Evolutionary conservation across 2,888 invertebrate genomes (phyloP), one percentile per base, ranked within the genome.

Genomic region (Allygus modestus): DNA sequence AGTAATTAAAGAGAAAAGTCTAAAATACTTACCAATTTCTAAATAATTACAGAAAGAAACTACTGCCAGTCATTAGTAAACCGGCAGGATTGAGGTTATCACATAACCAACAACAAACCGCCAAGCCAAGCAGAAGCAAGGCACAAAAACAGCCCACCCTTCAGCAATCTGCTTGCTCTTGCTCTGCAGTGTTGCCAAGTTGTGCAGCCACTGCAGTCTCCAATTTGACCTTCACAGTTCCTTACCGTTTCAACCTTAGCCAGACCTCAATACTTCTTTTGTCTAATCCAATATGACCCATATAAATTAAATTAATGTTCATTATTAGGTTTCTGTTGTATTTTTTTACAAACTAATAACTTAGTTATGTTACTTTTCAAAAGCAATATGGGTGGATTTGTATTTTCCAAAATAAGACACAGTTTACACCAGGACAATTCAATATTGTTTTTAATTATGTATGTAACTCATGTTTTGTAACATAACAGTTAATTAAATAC

Each of bases 111-210:
- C 65, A 65, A 65, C 65, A 65, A 65, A 65, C 26, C 20, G 26
- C 31, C 65, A 65, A 65, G 20, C 65, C 28, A 65, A 15, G 26
- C 20, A 23, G n/a, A 65, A 28, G 12, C 65, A 65, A 28, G 28
- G 26, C 15, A 31, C 65, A 65, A 65, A 65, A 65, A 65, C 65
- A 65, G 65, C 65, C 31, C 28, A 28, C 31, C 65, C 65, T 65
- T 65, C 65, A 65, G 65, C 65, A 65, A 31, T 31, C 65, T 65
- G 65, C 65, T 65, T 1, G 28, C 65, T 65, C 65, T 65, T 1
- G 28, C 65, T 65, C 65, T 28, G 65, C 65, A 65, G 65, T 65
- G 65, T 65, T 65, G 65, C 65, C 65, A 65, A 65, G 65, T 31
- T 26, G 65, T 28, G 31, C 23, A 23, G 58, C 0, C 23, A 23